Conservation (phyloP, 2,113 vertebrate genomes). For the Microcebus jonahi region DNA sequence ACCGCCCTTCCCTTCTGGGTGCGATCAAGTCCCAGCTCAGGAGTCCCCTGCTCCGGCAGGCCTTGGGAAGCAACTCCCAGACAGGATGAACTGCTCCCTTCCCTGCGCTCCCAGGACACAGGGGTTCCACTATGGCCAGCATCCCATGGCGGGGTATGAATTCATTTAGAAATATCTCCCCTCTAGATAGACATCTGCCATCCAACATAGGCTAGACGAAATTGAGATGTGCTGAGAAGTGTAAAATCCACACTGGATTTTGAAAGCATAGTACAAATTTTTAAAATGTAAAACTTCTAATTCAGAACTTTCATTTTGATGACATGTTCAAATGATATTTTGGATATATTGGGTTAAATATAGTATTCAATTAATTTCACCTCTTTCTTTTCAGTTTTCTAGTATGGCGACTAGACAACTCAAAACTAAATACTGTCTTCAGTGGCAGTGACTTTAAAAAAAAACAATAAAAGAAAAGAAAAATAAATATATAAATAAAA, state of each 20-base stretch:
- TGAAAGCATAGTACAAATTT: background rate
- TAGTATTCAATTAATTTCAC: background rate
- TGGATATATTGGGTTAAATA: background rate
- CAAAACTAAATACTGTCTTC: background rate
- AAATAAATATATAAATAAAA: too few relatives aligned
- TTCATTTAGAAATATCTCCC: background rate
- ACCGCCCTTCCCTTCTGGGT: background rate
- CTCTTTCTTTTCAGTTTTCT: background rate
- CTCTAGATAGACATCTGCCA: background rate
- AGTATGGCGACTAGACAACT: background rate
- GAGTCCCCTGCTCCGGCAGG: background rate
- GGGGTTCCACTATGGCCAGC: background rate
- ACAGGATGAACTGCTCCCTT: background rate
- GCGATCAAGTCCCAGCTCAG: background rate
- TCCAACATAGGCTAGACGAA: background rate
- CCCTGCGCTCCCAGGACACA: background rate
- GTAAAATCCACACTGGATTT: background rate
- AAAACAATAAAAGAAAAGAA: too few relatives aligned
- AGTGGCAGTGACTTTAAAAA: too few relatives aligned
- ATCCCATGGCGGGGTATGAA: background rate
- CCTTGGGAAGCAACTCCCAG: background rate
- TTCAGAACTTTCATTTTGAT: background rate
- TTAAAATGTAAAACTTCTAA: background rate
- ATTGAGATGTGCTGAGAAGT: background rate
- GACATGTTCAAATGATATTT: background rate